A percentile compares a stretch with the other conserved stretches of the same genome.
Conservation (phyloP, 2,888 invertebrate genomes). For the Tetranychus piercei region DNA sequence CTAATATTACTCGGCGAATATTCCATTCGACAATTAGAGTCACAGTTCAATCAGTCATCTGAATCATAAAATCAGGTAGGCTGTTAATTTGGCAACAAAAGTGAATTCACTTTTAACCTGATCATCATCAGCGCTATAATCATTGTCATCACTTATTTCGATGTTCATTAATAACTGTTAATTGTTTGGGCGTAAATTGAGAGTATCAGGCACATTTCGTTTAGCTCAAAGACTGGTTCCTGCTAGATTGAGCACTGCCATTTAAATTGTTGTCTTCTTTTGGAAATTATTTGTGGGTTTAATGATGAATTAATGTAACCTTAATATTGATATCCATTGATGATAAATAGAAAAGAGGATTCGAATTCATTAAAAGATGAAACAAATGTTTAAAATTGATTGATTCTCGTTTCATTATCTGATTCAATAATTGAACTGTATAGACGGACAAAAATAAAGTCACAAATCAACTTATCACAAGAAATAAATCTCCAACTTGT, state of each 20-base stretch:
- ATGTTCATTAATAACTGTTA: not conserved
- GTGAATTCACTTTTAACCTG: too few species aligned
- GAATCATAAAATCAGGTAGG: too few species aligned
- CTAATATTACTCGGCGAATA: too few species aligned
- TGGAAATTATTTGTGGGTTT: not conserved
- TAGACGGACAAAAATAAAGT: too few species aligned
- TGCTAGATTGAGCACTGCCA: not conserved
- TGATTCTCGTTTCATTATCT: not conserved
- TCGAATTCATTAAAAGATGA: too few species aligned
- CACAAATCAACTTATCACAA: too few species aligned
- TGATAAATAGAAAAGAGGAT: too few species aligned
- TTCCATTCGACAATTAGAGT: too few species aligned
- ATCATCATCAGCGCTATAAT: too few species aligned
- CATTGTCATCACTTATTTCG: not conserved
- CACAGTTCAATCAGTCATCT: too few species aligned
- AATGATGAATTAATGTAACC: not conserved
- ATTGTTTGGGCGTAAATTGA: slow-evolving; percentile 2
- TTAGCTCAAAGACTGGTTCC: not conserved
- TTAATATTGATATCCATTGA: not conserved
- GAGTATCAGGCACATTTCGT: not conserved
- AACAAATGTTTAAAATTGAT: not conserved
- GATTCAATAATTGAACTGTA: not conserved
- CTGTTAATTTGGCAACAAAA: too few species aligned
- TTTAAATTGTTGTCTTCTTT: not conserved
- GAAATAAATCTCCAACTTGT: too few species aligned